Conservation (phyloP, 2,888 invertebrate genomes). For the Sinhomidia bicolor region DNA sequence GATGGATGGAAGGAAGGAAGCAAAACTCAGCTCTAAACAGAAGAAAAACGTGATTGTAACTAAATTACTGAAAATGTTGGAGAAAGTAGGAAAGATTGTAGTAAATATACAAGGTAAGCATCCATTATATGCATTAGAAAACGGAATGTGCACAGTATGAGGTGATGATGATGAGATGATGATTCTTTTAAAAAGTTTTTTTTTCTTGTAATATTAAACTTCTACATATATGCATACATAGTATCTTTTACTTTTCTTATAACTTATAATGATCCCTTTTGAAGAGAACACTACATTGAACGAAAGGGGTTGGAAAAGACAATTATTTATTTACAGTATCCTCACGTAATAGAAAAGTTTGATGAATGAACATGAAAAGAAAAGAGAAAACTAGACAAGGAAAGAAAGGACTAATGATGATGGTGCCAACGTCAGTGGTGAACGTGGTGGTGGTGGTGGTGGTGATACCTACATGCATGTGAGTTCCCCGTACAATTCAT, state of each 20-base stretch:
- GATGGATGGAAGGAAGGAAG: neutral
- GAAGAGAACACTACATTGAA: neutral
- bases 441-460: neutral
- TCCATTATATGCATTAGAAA: too few species aligned
- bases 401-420: neutral
- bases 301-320: neutral
- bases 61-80: neutral
- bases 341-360: slow-evolving; percentile 51
- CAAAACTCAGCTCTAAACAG: neutral
- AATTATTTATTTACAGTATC: slow-evolving; percentile 40
- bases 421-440: neutral
- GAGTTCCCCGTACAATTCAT: neutral
- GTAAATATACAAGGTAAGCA: neutral
- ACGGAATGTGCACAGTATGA: neutral
- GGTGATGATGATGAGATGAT: neutral
- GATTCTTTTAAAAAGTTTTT: slow-evolving; percentile 28
- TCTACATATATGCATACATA: too few species aligned
- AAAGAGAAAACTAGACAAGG: neutral
- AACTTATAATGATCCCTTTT: too few species aligned
- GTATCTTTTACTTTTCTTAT: too few species aligned
- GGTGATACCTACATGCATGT: neutral
- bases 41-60: neutral
- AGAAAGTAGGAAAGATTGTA: neutral
- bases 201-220: slow-evolving; percentile 16
- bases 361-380: slow-evolving; percentile 40